phyloP scores from a whole-genome alignment of 2,113 vertebrate genomes.

The Rhinoderma darwinii region DNA sequence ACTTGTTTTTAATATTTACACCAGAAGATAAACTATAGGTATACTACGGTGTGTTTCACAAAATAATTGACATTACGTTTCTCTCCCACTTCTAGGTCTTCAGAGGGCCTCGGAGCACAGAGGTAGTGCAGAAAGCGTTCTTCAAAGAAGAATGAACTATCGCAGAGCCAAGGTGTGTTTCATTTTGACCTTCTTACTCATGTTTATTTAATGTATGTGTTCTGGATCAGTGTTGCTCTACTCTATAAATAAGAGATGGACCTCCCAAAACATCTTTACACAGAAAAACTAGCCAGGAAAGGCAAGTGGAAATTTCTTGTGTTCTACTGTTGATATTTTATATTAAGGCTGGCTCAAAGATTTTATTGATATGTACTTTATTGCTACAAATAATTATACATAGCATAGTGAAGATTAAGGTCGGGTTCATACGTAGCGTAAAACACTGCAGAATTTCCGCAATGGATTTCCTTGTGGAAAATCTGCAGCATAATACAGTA shows the following conservation, averaged over 20 bases:
- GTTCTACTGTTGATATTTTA: too few species aligned
- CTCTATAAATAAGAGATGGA: background rate
- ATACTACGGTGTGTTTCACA: background rate
- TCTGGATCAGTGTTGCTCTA: background rate
- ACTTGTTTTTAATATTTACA: background rate
- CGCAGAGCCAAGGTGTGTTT: conserved; percentile 78
- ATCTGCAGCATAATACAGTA: too few species aligned
- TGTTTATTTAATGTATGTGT: background rate
- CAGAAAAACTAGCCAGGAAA: too few species aligned
- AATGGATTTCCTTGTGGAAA: too few species aligned
- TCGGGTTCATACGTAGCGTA: too few species aligned
- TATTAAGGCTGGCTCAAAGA: too few species aligned
- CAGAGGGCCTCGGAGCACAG: conserved; percentile 74
- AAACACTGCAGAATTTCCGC: too few species aligned
- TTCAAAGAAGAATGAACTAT: conserved; percentile 71
- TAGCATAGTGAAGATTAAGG: too few species aligned
- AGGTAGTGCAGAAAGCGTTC: conserved; percentile 68
- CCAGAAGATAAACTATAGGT: background rate
- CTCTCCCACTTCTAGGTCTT: conserved; percentile 63
- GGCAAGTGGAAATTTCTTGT: too few species aligned
- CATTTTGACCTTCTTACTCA: background rate
- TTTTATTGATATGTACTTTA: too few species aligned
- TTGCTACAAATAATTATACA: too few species aligned
- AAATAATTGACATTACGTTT: background rate
- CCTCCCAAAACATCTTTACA: too few species aligned